phyloP scores from a whole-genome alignment of 2,888 invertebrate genomes.

The Cheiracanthium punctorium region DNA sequence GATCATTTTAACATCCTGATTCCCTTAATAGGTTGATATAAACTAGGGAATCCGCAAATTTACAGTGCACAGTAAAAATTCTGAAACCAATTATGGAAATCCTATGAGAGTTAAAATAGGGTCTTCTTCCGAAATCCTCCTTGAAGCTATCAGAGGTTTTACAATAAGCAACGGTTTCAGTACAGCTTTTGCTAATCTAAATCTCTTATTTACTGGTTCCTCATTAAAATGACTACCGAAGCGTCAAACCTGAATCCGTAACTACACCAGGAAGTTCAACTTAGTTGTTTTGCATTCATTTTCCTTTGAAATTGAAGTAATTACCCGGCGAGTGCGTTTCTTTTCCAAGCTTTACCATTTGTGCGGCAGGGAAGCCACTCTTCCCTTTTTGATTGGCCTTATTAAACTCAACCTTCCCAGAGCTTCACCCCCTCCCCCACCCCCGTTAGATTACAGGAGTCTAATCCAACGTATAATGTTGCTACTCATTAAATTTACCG shows the following conservation, averaged over 20 bases:
- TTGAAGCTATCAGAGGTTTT: background rate
- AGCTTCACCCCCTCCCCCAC: constrained; percentile 11
- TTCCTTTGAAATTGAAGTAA: constrained; percentile 29
- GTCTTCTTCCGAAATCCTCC: background rate
- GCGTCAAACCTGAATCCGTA: background rate
- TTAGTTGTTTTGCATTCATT: background rate
- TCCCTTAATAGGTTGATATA: background rate
- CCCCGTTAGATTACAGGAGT: constrained; percentile 13
- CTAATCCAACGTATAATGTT: constrained; percentile 55
- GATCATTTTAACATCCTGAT: background rate
- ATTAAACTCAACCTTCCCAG: constrained; percentile 29
- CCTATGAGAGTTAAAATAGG: background rate
- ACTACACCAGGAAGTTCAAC: background rate
- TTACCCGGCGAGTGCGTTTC: constrained; percentile 37
- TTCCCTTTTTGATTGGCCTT: constrained; percentile 30
- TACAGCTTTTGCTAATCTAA: background rate
- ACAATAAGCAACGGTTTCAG: background rate
- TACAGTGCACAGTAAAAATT: background rate
- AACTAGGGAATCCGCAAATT: background rate
- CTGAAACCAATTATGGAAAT: background rate
- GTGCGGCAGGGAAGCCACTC: background rate
- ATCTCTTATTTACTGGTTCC: background rate
- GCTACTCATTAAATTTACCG: constrained; percentile 57
- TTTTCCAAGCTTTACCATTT: constrained; percentile 1
- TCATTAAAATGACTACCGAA: constrained; percentile 21